phyloP scores from a whole-genome alignment of 2,797 vertebrate species.

The Molossus alvarezi region DNA sequence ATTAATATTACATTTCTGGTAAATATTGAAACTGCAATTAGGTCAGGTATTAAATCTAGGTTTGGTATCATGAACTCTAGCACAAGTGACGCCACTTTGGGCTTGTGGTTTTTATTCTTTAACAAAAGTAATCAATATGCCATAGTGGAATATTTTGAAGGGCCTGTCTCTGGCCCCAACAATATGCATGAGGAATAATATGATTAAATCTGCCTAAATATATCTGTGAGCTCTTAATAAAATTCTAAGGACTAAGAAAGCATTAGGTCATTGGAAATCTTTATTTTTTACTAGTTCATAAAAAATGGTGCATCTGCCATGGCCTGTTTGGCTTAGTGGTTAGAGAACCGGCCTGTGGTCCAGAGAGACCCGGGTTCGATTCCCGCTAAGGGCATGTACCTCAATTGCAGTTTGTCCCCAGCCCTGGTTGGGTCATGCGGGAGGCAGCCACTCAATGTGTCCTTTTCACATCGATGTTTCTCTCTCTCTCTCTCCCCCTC shows the following conservation, averaged over 20 bases:
- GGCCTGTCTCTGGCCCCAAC: background rate
- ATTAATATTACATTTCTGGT: background rate
- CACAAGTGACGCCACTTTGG: background rate
- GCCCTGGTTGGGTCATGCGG: no score
- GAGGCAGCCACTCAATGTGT: no score
- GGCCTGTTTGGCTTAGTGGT: no score
- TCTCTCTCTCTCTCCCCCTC: no score
- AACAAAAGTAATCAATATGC: background rate
- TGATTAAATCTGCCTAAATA: background rate
- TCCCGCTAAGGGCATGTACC: no score
- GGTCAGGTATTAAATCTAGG: background rate
- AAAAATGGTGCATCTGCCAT: background rate
- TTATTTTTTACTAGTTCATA: background rate
- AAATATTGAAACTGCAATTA: background rate
- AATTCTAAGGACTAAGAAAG: constrained; percentile 11
- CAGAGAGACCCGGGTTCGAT: no score
- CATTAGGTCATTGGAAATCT: background rate
- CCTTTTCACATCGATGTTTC: no score
- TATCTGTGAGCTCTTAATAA: background rate
- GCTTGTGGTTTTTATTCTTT: background rate
- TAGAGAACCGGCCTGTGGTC: no score
- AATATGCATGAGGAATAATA: background rate
- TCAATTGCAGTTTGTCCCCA: no score
- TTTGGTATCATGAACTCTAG: background rate
- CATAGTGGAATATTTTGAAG: background rate